phyloP scores from a whole-genome alignment of 2,113 vertebrate genomes.

The Tragelaphus buxtoni region DNA sequence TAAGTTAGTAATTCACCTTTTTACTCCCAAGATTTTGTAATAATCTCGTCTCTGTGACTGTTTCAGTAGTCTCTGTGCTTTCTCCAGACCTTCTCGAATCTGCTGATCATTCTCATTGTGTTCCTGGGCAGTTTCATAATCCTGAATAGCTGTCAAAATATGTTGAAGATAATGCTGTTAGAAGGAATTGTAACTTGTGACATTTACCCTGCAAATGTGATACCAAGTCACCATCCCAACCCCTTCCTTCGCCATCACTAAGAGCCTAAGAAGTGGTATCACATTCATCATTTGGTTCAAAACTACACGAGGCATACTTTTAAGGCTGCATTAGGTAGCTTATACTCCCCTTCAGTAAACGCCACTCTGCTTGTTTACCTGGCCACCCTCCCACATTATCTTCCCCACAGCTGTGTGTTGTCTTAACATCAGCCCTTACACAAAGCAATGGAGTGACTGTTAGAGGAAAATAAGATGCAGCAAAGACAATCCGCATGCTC shows the following conservation, averaged over 20 bases:
- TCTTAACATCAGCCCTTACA: neutral
- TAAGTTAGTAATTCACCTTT: slow-evolving; percentile 85
- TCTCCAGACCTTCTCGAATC: slow-evolving; percentile 94
- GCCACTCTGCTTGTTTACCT: neutral
- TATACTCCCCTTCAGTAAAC: neutral
- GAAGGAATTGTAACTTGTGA: neutral
- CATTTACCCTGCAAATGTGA: neutral
- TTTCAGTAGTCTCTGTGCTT: slow-evolving; percentile 93
- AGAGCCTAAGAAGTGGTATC: neutral
- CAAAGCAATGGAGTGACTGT: neutral
- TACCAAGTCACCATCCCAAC: neutral
- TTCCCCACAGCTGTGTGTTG: neutral
- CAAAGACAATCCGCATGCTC: neutral
- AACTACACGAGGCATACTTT: neutral
- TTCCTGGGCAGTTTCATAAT: slow-evolving; percentile 92
- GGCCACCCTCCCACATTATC: neutral
- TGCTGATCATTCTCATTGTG: slow-evolving; percentile 93
- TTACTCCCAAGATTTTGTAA: slow-evolving; percentile 98
- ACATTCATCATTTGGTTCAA: neutral
- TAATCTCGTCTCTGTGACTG: slow-evolving; percentile 97
- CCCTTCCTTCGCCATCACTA: neutral
- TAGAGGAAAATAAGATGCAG: neutral
- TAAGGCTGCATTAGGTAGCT: neutral
- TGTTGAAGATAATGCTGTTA: slow-evolving; percentile 23
- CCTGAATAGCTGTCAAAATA: slow-evolving; percentile 88